A percentile compares a stretch with the other conserved stretches of the same genome.
Conservation (phyloP, 2,113 vertebrate genomes). For the Leptobrachium leishanense region DNA sequence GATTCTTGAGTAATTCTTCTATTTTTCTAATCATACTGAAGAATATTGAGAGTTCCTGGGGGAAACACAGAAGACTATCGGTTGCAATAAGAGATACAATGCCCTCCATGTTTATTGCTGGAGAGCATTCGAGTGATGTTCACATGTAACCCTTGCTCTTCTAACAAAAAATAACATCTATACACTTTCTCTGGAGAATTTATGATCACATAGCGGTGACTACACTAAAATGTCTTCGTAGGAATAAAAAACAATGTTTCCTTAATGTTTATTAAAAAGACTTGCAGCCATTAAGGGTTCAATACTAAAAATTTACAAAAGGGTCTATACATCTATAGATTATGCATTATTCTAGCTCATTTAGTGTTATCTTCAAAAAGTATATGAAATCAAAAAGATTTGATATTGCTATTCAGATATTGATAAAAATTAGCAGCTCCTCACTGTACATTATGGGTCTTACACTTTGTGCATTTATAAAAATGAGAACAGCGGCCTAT, state of each 20-base stretch:
- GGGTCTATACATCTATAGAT: constrained; percentile 46
- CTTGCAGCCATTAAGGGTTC: constrained; percentile 33
- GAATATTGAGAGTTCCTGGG: constrained; percentile 22
- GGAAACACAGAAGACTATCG: constrained; percentile 14
- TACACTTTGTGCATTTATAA: too few species aligned
- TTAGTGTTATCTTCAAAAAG: constrained; percentile 20
- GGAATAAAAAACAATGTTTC: constrained; percentile 30
- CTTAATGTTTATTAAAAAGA: constrained; percentile 32
- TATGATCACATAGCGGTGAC: not conserved
- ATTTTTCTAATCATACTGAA: constrained; percentile 30
- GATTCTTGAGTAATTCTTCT: constrained; percentile 34
- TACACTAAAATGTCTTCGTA: not conserved
- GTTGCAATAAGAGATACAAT: constrained; percentile 15
- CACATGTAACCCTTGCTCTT: constrained; percentile 23
- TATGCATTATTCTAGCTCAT: constrained; percentile 13
- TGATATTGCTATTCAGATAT: too few species aligned
- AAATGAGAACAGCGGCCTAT: too few species aligned
- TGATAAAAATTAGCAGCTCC: too few species aligned
- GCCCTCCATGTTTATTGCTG: constrained; percentile 24
- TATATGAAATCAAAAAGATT: not conserved
- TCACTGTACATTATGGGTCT: too few species aligned
- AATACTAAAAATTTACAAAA: constrained; percentile 29
- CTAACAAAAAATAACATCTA: constrained; percentile 12
- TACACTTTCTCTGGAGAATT: constrained; percentile 20
- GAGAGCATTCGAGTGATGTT: constrained; percentile 15